A percentile compares a stretch with the other conserved stretches of the same genome.
Conservation (phyloP, 2,888 invertebrate genomes). For the Drosophila suboccidentalis region DNA sequence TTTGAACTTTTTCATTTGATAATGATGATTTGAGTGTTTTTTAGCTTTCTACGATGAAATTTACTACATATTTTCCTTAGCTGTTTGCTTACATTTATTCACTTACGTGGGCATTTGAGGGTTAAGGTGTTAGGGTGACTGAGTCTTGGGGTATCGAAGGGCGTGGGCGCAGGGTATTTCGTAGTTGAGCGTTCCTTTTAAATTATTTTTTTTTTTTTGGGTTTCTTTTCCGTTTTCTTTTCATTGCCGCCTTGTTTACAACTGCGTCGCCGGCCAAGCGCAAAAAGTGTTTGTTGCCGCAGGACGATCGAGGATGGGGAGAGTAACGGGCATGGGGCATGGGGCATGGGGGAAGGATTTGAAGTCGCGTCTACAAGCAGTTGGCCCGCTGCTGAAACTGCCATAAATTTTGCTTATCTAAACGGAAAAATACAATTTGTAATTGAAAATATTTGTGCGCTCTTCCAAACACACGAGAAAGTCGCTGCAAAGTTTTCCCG, state of each 20-base stretch:
- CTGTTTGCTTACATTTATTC: no score
- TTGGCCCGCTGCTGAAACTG: conserved; percentile 53
- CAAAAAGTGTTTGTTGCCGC: conserved; percentile 78
- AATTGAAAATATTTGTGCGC: conserved; percentile 78
- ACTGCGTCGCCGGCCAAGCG: conserved; percentile 75
- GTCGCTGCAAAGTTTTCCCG: conserved; percentile 55
- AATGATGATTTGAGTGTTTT: no score
- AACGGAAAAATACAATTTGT: conserved; percentile 81
- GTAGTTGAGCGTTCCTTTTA: background rate
- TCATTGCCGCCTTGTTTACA: conserved; percentile 68
- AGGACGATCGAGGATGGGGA: conserved; percentile 52
- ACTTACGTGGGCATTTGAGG: no score
- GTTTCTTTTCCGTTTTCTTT: conserved; percentile 3
- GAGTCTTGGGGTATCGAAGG: no score
- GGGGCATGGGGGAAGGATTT: background rate
- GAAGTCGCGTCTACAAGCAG: conserved; percentile 23
- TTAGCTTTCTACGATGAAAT: no score
- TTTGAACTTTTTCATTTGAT: no score
- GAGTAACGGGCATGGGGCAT: background rate
- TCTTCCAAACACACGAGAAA: conserved; percentile 37
- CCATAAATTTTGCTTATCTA: conserved; percentile 80
- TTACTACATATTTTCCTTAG: no score
- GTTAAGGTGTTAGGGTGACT: no score
- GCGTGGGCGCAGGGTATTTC: background rate
- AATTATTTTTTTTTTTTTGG: background rate